Evolutionary conservation across 1,140 invertebrate species (phyloP), one percentile per base, ranked within the genome.

Genomic region (Latrodectus geometricus): DNA sequence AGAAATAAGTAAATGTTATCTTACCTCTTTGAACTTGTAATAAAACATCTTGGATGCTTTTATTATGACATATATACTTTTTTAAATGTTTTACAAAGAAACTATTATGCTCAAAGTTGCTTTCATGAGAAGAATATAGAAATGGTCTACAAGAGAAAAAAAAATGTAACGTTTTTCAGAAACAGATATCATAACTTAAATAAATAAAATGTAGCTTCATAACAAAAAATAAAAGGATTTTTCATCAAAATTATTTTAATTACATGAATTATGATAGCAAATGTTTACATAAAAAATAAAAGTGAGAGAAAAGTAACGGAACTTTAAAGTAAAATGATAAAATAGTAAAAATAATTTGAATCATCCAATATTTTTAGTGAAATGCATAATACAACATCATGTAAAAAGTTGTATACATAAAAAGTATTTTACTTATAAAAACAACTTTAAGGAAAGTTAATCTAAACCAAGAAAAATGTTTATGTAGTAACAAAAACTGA

Each of bases 11-110:
- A 50, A 21, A 50, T 35, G 35, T 5, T 35, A 35, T 35, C 35
- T 82, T 80, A 80, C 78, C 78, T 48, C 14, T 50, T 70, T 70
- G 78, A 52, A 80, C 78, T 23, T 14, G 21, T n/a, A 66, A 17
- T 15, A 83, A 35, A 50, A 83, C 50, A 50, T 83, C 81, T 12
- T 66, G 23, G 21, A 83, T 83, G 9, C 48, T 75, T 83, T 75
- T 83, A 17, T 83, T 54, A 8, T 75, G 23, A 12, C 54, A 50
- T 21, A 83, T 65, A 48, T 83, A 68, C 69, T 75, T 74, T 56
- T 83, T 83, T 56, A 83, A 75, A 68, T 83, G 35, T 68, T 83
- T 83, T 7, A 75, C 81, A 83, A 75, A 83, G 8, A 50, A 74
- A 68, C 81, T 68, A 21, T 83, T 83, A 20, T n/a, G 7, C 50